Evolutionary conservation across 2,797 vertebrate species (phyloP).

Genomic region (Kryptolebias ocellatus): DNA sequence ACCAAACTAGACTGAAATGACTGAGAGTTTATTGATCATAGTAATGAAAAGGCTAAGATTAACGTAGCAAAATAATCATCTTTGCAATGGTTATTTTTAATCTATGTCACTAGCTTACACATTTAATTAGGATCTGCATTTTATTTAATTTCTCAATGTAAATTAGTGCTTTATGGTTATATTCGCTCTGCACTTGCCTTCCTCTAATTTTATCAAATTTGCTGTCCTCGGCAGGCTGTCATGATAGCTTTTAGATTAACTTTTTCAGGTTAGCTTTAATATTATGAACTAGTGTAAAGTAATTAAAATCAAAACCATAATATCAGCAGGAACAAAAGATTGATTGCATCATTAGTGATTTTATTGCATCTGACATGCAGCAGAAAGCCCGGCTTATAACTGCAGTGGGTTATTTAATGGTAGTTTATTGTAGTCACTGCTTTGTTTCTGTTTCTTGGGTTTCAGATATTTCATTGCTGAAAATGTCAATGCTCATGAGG

Average conservation of each 20-base stretch:
- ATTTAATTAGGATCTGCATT: not conserved
- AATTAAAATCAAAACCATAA: constrained; percentile 66
- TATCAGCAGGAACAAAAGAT: constrained; percentile 57
- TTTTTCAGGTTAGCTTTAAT: constrained; percentile 28
- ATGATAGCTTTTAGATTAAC: constrained; percentile 42
- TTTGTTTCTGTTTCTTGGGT: constrained; percentile 33
- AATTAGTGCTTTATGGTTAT: constrained; percentile 5
- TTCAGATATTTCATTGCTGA: constrained; percentile 48
- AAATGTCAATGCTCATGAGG: constrained; percentile 48
- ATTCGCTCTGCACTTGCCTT: constrained; percentile 6
- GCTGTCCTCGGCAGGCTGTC: constrained; percentile 36
- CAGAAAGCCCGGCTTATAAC: constrained; percentile 19
- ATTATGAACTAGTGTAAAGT: constrained; percentile 54
- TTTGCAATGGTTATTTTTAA: not conserved
- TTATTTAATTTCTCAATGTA: not conserved
- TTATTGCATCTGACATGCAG: constrained; percentile 57
- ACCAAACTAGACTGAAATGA: not conserved
- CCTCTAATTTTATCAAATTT: constrained; percentile 29
- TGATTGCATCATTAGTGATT: constrained; percentile 50
- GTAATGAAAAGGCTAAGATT: not conserved
- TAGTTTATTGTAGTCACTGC: constrained; percentile 30
- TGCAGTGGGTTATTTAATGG: constrained; percentile 41
- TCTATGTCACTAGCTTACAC: not conserved
- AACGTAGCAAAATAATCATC: not conserved
- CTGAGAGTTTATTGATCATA: no score